phyloP scores from a whole-genome alignment of 92 coral and sea anemone species.

The Anthopleura xanthogrammica region DNA sequence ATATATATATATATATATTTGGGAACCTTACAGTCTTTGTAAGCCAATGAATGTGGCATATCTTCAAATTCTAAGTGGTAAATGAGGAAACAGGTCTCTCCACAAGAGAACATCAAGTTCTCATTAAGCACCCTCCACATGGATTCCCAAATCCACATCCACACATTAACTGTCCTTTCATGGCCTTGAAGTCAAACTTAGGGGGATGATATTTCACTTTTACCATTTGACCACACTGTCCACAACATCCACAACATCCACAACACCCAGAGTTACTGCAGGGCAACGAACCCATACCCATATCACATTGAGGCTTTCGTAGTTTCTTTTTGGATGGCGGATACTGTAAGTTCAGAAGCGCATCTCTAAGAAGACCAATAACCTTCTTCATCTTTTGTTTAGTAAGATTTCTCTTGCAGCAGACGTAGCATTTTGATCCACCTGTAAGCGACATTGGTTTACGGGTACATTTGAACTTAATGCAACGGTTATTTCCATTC shows the following conservation, averaged over 20 bases:
- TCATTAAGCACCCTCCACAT: slow-evolving; percentile 47
- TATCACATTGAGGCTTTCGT: slow-evolving; percentile 22
- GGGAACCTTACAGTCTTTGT: not conserved
- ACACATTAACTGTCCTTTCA: slow-evolving; percentile 58
- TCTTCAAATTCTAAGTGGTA: no score
- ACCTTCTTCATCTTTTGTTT: slow-evolving; percentile 31
- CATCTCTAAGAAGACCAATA: slow-evolving; percentile 27
- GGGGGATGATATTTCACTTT: slow-evolving; percentile 71
- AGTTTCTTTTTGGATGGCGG: slow-evolving; percentile 29
- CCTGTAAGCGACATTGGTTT: not conserved
- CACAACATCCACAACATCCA: slow-evolving; percentile 52
- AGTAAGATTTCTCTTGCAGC: slow-evolving; percentile 33
- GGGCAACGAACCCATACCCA: slow-evolving; percentile 37
- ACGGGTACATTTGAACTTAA: not conserved
- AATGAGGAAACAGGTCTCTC: no score
- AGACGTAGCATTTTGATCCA: not conserved
- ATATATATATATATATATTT: no score
- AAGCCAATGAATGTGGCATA: not conserved
- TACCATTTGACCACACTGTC: slow-evolving; percentile 43
- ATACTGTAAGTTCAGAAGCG: slow-evolving; percentile 15
- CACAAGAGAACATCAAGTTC: not conserved
- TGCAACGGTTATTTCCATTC: not conserved
- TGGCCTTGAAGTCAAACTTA: slow-evolving; percentile 56
- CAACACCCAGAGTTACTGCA: slow-evolving; percentile 46
- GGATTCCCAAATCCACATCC: slow-evolving; percentile 61